Evolutionary conservation across 2,113 vertebrate genomes (phyloP), one percentile per base, ranked within the genome.

Genomic region (Mormyrus lacerda): DNA sequence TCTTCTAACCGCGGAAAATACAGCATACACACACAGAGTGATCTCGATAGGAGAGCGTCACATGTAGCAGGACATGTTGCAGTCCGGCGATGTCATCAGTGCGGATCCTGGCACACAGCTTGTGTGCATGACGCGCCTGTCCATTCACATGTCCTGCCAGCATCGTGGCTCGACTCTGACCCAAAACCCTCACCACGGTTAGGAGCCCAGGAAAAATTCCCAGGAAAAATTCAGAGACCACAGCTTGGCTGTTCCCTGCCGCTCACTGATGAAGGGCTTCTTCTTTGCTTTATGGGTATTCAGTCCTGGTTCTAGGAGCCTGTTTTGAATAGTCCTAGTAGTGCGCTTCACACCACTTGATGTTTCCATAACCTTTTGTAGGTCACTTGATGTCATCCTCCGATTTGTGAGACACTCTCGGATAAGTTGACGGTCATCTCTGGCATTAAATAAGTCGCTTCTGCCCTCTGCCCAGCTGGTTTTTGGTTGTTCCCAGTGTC

Each of bases 21-120:
- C 82, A 87, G 88, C 55, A 76, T 31, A 83, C 44, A 53, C 69
- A 65, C 15, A 85, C 89, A 94, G 21, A 76, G 13, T 48, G 44
- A 73, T 73, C 83, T 47, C 83, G 2, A 48, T 7, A n/a, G 2
- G 39, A 85, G 10, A 35, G 85, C 19, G 51, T 44, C n/a, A 83
- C 44, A n/a, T 24, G 17, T 35, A 11, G 17, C 31, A 42, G 73
- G 73, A 19, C 31, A 79, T 79, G 73, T 15, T 79, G 73, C 73
- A 8, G 42, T 79, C 73, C 15, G 5, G 35, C 15, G 35, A 79
- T 42, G 73, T 39, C 4, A 76, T 17, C 1, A 5, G 31, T 76
- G 73, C 4, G 5, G 69, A 35, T 76, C 69, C 69, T 4, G 15
- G 69, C 35, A 42, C 73, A 19, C 15, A 8, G 35, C 31, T 17